These are phyloP conservation scores for Wasmannia auropunctata DNA, from an alignment of 1,140 invertebrate species.

Conservation along the genomic window DNA sequence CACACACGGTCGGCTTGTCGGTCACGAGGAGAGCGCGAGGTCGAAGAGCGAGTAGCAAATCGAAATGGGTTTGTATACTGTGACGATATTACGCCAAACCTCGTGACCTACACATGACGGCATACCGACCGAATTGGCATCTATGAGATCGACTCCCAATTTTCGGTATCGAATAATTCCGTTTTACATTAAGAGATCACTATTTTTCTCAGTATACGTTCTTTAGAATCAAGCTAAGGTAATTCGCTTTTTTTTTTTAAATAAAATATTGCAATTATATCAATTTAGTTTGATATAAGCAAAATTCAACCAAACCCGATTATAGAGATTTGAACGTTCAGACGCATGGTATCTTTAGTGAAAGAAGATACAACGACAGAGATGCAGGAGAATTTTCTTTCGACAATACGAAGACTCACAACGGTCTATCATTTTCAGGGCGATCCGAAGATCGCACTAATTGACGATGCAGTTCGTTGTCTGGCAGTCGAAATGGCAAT, in stretches of 20 bases:
- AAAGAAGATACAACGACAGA: no score
- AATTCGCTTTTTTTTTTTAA: not conserved
- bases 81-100: constrained; percentile 28
- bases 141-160: not conserved
- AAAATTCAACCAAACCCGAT: not conserved
- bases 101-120: constrained; percentile 24
- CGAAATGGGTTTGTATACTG: constrained; percentile 32
- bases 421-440: not conserved
- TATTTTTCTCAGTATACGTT: not conserved
- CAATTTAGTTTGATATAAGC: no score
- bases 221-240: not conserved
- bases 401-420: no score
- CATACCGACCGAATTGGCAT: not conserved
- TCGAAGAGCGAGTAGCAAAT: constrained; percentile 31
- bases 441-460: not conserved
- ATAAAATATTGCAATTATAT: no score
- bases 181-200: no score
- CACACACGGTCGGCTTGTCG: constrained; percentile 18
- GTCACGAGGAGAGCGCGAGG: constrained; percentile 39
- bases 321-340: not conserved
- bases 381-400: not conserved
- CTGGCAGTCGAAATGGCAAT: constrained; percentile 33
- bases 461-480: constrained; percentile 12
- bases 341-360: not conserved
- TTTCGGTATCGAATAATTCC: not conserved